Conservation (phyloP, 2,888 invertebrate species). For the Tryphoninae sp. region DNA sequence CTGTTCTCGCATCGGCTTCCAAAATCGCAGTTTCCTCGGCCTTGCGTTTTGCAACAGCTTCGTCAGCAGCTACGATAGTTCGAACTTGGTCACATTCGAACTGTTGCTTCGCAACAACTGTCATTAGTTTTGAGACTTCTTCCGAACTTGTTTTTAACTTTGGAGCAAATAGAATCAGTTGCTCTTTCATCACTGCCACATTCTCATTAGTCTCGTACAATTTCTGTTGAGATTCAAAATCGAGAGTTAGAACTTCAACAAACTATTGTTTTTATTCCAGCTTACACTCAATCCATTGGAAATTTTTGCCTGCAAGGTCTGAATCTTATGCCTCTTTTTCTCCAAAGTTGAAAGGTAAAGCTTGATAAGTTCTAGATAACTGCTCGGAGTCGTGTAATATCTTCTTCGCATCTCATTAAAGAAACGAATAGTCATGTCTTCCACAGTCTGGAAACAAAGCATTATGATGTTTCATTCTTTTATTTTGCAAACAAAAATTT, state of each 20-base stretch:
- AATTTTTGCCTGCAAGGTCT: slow-evolving; percentile 86
- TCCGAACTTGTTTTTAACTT: slow-evolving; percentile 89
- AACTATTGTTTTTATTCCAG: slow-evolving; percentile 71
- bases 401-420: slow-evolving; percentile 92
- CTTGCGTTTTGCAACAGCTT: slow-evolving; percentile 92
- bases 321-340: slow-evolving; percentile 87
- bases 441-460: slow-evolving; percentile 85
- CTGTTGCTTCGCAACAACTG: slow-evolving; percentile 90
- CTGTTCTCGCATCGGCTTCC: slow-evolving; percentile 92
- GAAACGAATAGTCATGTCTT: slow-evolving; percentile 88
- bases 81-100: slow-evolving; percentile 91
- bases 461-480: too few relatives aligned
- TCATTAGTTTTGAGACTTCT: slow-evolving; percentile 89
- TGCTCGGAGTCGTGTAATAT: slow-evolving; percentile 96
- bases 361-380: slow-evolving; percentile 92
- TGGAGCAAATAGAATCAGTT: slow-evolving; percentile 91
- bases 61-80: slow-evolving; percentile 90
- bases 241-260: slow-evolving; percentile 16
- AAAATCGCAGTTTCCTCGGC: slow-evolving; percentile 92
- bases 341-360: slow-evolving; percentile 88
- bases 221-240: slow-evolving; percentile 83
- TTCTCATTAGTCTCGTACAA: slow-evolving; percentile 90
- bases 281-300: slow-evolving; percentile 87
- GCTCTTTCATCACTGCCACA: slow-evolving; percentile 93
- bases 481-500: slow-evolving; percentile 46